These are phyloP conservation scores for Galaxias olidus DNA, from an alignment of 2,797 vertebrate species.

Conservation along the genomic window DNA sequence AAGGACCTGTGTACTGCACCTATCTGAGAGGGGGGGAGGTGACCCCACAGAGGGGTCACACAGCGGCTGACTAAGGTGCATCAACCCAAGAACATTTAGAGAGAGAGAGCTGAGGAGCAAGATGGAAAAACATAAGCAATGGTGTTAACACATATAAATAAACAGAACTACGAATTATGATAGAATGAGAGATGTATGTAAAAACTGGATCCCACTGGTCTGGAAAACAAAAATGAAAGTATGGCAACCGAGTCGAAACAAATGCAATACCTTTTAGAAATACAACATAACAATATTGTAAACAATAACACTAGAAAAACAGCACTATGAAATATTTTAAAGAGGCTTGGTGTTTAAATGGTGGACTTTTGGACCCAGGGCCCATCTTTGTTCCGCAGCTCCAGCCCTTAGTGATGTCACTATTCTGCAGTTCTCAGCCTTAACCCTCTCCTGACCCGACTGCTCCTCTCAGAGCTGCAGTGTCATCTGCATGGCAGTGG, in stretches of 20 bases:
- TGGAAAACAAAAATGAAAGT: neutral
- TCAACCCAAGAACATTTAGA: slow-evolving; percentile 21
- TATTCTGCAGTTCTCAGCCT: slow-evolving; percentile 38
- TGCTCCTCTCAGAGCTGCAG: slow-evolving; percentile 28
- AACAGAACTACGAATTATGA: too few species aligned
- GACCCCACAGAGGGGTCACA: slow-evolving; percentile 23
- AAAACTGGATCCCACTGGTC: neutral
- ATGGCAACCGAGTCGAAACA: too few species aligned
- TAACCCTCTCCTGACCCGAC: slow-evolving; percentile 16
- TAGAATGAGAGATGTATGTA: neutral
- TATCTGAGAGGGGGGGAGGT: neutral
- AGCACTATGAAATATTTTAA: neutral
- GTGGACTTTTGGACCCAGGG: slow-evolving; percentile 23
- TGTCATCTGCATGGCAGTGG: slow-evolving; percentile 46
- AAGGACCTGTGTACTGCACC: slow-evolving; percentile 33
- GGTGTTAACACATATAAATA: too few species aligned
- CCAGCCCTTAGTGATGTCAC: slow-evolving; percentile 50
- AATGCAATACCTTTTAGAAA: too few species aligned
- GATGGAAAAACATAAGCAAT: neutral
- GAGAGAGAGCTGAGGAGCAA: neutral
- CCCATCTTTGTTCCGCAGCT: slow-evolving; percentile 19
- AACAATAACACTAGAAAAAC: too few species aligned
- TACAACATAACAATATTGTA: too few species aligned
- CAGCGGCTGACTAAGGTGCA: slow-evolving; percentile 26
- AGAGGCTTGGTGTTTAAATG: neutral